Percentiles rank a stretch among this genome's conserved stretches.
Conservation (phyloP, 2,888 invertebrate species). For the Dendrolimus houi region DNA sequence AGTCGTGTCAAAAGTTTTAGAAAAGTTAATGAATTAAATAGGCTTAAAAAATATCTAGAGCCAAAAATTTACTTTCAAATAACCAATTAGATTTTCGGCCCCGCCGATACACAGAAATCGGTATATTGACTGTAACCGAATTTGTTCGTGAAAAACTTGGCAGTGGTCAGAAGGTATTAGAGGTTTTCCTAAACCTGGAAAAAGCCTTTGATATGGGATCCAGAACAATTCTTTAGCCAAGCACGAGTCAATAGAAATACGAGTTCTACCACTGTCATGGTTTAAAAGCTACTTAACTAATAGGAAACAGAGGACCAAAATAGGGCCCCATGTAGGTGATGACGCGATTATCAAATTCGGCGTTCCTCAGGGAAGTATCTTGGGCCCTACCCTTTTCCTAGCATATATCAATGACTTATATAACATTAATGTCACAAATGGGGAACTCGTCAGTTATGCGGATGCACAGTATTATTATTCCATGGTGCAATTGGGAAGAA, state of each 20-base stretch:
- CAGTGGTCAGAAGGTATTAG: too few species aligned
- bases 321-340: background rate
- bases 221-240: background rate
- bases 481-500: background rate
- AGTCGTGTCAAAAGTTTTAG: too few species aligned
- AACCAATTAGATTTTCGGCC: too few species aligned
- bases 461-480: background rate
- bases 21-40: too few species aligned
- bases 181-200: too few species aligned
- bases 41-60: too few species aligned
- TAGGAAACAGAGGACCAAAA: slow-evolving; percentile 1
- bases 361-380: slow-evolving; percentile 6
- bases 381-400: slow-evolving; percentile 5
- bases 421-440: background rate
- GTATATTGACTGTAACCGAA: too few species aligned
- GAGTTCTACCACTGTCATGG: background rate
- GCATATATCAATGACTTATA: slow-evolving; percentile 4
- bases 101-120: too few species aligned
- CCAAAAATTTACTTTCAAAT: too few species aligned
- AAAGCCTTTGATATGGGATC: too few species aligned
- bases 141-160: too few species aligned
- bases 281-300: slow-evolving; percentile 3
- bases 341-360: background rate
- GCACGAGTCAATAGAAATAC: slow-evolving; percentile 3
- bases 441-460: slow-evolving; percentile 1